phyloP scores from a whole-genome alignment of 2,888 invertebrate species.

The Octodonta nipae region DNA sequence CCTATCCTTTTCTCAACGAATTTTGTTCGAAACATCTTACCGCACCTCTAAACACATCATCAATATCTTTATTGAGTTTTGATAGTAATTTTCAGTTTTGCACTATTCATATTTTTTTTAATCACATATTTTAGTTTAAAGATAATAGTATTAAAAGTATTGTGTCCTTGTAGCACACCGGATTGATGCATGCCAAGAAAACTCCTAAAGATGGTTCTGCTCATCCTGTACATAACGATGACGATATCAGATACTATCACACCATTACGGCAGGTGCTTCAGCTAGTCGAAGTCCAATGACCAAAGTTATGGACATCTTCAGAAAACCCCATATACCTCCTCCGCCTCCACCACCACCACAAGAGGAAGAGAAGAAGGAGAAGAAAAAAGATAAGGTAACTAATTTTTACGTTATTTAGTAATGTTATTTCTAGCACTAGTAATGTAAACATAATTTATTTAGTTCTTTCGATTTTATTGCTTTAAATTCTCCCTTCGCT shows the following conservation, averaged over 20 bases:
- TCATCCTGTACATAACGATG: slow-evolving; percentile 50
- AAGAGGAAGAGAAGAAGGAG: slow-evolving; percentile 37
- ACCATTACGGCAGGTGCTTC: slow-evolving; percentile 54
- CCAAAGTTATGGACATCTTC: slow-evolving; percentile 86
- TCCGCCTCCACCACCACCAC: slow-evolving; percentile 35
- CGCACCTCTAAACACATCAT: too few species aligned
- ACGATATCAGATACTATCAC: slow-evolving; percentile 54
- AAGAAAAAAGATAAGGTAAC: slow-evolving; percentile 15
- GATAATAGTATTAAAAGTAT: background rate
- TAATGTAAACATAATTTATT: too few species aligned
- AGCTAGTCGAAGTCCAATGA: slow-evolving; percentile 61
- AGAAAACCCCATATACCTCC: slow-evolving; percentile 60
- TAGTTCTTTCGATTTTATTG: too few species aligned
- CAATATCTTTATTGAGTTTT: too few species aligned
- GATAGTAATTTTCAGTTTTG: slow-evolving; percentile 1
- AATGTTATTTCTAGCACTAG: too few species aligned
- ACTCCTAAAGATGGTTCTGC: slow-evolving; percentile 54
- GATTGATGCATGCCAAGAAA: slow-evolving; percentile 37
- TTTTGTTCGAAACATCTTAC: too few species aligned
- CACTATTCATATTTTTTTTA: background rate
- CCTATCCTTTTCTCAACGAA: too few species aligned
- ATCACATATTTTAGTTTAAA: background rate
- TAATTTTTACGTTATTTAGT: too few species aligned
- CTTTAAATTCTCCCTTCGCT: too few species aligned
- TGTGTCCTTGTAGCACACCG: slow-evolving; percentile 36